Conservation (phyloP, 1,140 invertebrate species). For the Calycopis cecrops region DNA sequence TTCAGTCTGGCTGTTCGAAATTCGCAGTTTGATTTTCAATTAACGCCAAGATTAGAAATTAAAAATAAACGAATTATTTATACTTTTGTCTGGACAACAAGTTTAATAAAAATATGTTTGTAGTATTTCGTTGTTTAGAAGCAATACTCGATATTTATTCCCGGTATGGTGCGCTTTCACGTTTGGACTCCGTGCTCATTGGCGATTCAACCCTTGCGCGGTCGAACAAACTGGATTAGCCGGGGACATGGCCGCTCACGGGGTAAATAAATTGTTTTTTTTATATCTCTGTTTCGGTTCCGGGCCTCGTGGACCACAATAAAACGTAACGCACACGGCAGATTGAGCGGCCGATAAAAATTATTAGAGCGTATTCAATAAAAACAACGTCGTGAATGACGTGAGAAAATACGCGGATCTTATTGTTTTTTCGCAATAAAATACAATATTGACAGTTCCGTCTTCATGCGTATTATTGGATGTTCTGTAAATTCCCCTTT, state of each 20-base stretch:
- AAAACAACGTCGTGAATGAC: constrained; percentile 1
- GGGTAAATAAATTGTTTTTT: constrained; percentile 54
- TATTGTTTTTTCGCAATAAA: constrained; percentile 5
- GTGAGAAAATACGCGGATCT: constrained; percentile 2
- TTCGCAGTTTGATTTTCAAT: too few relatives aligned
- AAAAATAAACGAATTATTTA: too few relatives aligned
- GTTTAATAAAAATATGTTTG: too few relatives aligned
- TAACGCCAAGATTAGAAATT: too few relatives aligned
- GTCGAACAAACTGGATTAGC: constrained; percentile 70
- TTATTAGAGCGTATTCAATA: constrained; percentile 2
- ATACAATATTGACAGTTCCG: constrained; percentile 7
- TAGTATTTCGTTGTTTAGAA: not conserved
- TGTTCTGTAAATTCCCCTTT: too few relatives aligned
- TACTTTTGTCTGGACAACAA: too few relatives aligned
- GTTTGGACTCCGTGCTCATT: constrained; percentile 59
- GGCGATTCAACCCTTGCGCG: constrained; percentile 68
- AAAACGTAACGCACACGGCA: not conserved
- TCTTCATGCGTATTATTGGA: not conserved
- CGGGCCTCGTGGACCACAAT: not conserved
- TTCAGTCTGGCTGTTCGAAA: too few relatives aligned
- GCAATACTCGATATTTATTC: constrained; percentile 29
- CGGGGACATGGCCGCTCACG: constrained; percentile 56
- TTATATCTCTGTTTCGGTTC: constrained; percentile 19
- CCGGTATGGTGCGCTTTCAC: constrained; percentile 52
- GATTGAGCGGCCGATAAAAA: constrained; percentile 4